Conservation (phyloP, 2,888 invertebrate species). For the Adelphocoris suturalis region DNA sequence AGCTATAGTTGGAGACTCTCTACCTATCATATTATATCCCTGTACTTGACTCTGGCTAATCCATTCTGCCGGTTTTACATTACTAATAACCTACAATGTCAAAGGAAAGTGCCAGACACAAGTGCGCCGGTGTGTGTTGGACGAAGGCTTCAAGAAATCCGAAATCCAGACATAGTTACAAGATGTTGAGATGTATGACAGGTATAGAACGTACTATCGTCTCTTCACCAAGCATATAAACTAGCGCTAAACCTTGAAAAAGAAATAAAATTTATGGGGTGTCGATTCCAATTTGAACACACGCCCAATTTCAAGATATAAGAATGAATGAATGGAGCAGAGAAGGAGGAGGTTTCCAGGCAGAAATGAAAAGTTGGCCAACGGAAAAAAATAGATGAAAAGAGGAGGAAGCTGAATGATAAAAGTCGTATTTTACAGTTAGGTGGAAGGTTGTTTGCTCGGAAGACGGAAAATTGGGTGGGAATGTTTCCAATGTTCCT, state of each 20-base stretch:
- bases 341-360: not conserved
- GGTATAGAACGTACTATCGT: too few relatives aligned
- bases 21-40: not conserved
- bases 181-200: too few relatives aligned
- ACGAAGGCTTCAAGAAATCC: too few relatives aligned
- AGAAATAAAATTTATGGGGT: too few relatives aligned
- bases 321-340: not conserved
- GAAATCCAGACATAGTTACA: too few relatives aligned
- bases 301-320: too few relatives aligned
- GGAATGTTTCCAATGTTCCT: conserved; percentile 33
- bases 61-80: not conserved
- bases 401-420: not conserved
- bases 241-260: too few relatives aligned
- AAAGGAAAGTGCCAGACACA: too few relatives aligned
- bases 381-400: not conserved
- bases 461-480: not conserved
- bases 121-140: too few relatives aligned
- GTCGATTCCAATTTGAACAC: too few relatives aligned
- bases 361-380: not conserved
- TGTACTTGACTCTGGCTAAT: not conserved
- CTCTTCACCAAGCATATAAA: too few relatives aligned
- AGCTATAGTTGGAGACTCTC: not conserved
- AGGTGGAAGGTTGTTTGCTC: not conserved
- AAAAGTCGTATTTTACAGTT: conserved; percentile 3
- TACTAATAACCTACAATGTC: too few relatives aligned